Evolutionary conservation across 2,888 invertebrate genomes (phyloP), one percentile per base, ranked within the genome.

Genomic region (Oxycera nigricornis): DNA sequence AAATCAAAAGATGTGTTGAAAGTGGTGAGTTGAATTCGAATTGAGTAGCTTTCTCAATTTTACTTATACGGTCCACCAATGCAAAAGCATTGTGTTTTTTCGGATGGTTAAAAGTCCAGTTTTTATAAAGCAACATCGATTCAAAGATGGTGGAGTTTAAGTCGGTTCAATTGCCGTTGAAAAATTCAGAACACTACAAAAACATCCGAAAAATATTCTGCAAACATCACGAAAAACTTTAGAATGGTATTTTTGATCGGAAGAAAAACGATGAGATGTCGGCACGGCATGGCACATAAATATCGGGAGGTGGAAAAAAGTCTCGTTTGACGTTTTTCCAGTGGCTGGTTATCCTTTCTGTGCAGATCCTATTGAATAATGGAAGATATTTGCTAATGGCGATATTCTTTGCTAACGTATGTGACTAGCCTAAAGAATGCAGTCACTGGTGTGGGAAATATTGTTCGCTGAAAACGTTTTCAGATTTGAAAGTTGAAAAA

Each of bases 201-300:
- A 39, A 41, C 67, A 22, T n/a, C 39, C 14, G 67, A 67, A 67
- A 67, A 39, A 67, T 67, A 67, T 67, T 67, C 46, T n/a, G 20
- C 26, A 41, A 62, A 62, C 35, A 62, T 62, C 39, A 11, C 22
- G 24, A 30, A 30, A 59, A 59, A 28, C n/a, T 20, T 62, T n/a
- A 35, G 39, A 61, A 17, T 4, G 4, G 30, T n/a, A 11, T n/a
- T 17, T 14, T 35, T 62, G 22, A 11, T 22, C 20, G 67, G 6
- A 67, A 67, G 30, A 59, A 28, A 26, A 59, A 2, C n/a, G 28
- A 59, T 24, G 17, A 41, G 22, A 17, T 62, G 39, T n/a, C n/a
- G n/a, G n/a, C n/a, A n/a, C n/a, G 67, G 11, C 9, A 35, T 22
- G 11, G 41, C 41, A 41, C 67, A 67, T 67, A 67, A 67, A 67